A percentile compares a stretch with the other conserved stretches of the same genome.
phyloP scores from a whole-genome alignment of 2,888 invertebrate genomes.

The Yponomeuta evonymella region DNA sequence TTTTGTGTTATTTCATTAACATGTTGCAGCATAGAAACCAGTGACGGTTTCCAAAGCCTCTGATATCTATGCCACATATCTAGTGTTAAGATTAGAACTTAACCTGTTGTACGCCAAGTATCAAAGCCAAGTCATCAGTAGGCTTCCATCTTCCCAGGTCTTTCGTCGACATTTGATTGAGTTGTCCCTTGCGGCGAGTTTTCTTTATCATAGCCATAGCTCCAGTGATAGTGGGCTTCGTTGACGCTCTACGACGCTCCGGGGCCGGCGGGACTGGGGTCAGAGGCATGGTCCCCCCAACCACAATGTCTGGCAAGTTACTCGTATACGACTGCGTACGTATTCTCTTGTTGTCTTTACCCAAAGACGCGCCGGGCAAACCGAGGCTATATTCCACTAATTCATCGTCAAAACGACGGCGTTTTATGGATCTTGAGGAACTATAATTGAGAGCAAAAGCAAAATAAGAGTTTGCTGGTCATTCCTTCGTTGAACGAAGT shows the following conservation, averaged over 20 bases:
- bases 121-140: slow-evolving; percentile 95
- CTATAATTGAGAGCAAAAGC: slow-evolving; percentile 57
- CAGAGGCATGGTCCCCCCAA: slow-evolving; percentile 29
- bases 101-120: slow-evolving; percentile 94
- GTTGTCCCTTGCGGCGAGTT: slow-evolving; percentile 78
- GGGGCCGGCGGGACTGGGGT: slow-evolving; percentile 38
- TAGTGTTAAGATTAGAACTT: slow-evolving; percentile 8
- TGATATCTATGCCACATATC: not conserved
- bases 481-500: slow-evolving; percentile 8
- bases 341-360: slow-evolving; percentile 64
- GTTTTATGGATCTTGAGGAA: slow-evolving; percentile 95
- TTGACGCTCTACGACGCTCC: slow-evolving; percentile 51
- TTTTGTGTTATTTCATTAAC: too few species aligned
- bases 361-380: slow-evolving; percentile 74
- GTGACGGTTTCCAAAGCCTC: too few species aligned
- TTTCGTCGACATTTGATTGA: slow-evolving; percentile 84
- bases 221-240: slow-evolving; percentile 57
- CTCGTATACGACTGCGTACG: slow-evolving; percentile 71
- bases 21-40: too few species aligned
- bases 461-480: not conserved
- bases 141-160: slow-evolving; percentile 97
- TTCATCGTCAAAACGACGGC: slow-evolving; percentile 97
- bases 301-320: slow-evolving; percentile 47
- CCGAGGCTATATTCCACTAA: slow-evolving; percentile 93
- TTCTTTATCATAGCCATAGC: slow-evolving; percentile 60